phyloP scores from a whole-genome alignment of 1,140 invertebrate species.

The Tribolium madens region DNA sequence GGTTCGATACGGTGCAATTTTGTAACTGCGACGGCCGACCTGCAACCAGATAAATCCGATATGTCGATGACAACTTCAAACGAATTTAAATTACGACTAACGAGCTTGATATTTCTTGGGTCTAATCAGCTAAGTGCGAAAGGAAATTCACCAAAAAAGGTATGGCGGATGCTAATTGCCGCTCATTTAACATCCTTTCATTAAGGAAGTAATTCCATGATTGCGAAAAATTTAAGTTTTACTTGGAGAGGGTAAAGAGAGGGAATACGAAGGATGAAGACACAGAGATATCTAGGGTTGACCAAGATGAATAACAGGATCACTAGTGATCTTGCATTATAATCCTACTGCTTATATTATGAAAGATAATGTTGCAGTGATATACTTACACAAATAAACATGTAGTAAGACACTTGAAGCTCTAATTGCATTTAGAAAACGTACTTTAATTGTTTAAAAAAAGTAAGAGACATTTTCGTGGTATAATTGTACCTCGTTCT shows the following conservation, averaged over 20 bases:
- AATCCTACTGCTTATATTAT: too few species aligned
- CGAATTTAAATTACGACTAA: slow-evolving; percentile 46
- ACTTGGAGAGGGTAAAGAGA: not conserved
- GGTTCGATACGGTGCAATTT: slow-evolving; percentile 91
- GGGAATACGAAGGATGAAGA: too few species aligned
- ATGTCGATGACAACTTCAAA: slow-evolving; percentile 19
- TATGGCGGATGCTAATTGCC: slow-evolving; percentile 53
- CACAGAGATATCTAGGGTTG: too few species aligned
- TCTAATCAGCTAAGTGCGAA: slow-evolving; percentile 54
- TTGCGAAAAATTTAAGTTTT: slow-evolving; percentile 8
- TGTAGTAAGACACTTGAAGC: too few species aligned
- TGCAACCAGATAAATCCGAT: slow-evolving; percentile 62
- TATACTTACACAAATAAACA: too few species aligned
- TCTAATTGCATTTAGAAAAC: too few species aligned
- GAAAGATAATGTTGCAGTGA: too few species aligned
- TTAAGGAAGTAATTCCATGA: slow-evolving; percentile 21
- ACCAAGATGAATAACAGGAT: too few species aligned
- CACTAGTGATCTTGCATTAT: too few species aligned
- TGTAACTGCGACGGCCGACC: slow-evolving; percentile 87
- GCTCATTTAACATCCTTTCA: slow-evolving; percentile 46
- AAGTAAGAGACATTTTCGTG: too few species aligned
- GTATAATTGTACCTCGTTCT: too few species aligned
- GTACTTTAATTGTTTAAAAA: too few species aligned
- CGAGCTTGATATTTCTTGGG: slow-evolving; percentile 57
- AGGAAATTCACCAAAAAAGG: slow-evolving; percentile 32